Base-by-base conservation (phyloP, 2,888 invertebrate genomes). In the Nysson spinosus region DNA sequence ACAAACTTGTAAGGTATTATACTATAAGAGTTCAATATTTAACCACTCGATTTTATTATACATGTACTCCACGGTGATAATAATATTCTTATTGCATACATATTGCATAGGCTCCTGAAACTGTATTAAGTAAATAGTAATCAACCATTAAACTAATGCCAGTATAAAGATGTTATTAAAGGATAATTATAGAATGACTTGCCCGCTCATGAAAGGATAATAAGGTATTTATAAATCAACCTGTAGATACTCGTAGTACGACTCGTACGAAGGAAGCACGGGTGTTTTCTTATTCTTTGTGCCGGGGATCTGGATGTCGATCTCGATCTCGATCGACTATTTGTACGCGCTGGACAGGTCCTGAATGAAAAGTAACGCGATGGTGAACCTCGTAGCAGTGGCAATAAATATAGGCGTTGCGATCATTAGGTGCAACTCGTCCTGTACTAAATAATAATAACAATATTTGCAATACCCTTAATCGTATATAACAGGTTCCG, bases 221-320 rank as follows among this genome's bases (percentile, higher is more conserved):
- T 17, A 22, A 4, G 14, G 43, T 54, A n/a, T 40, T 64, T 64
- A 54, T 11, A 28, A 44, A 50, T 62, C 43, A 54, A 37, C 7
- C 20, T 9, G 50, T 42, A 46, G 64, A 62, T 69, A 61, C 64
- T 44, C 49, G 68, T 42, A 54, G 69, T 55, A 51, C 65, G 60
- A 47, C 57, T 51, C 49, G 40, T 40, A 20, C 55, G 60, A 47
- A 64, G 69, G 69, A 69, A 61, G 61, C 64, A 1, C 47, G 44
- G 20, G 12, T 67, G 47, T 70, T 64, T 74, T 74, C 56, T 68
- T 52, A 40, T 62, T 60, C 49, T 34, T 12, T 24, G 37, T 34
- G 46, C 54, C 60, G 58, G 40, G 39, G 64, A 74, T 74, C 75
- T 57, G 69, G 72, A 74, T 72, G 61, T 75, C 72, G 61, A 72